Evolutionary conservation across 2,113 vertebrate genomes (phyloP), one percentile per base, ranked within the genome.

Genomic region (Lepus timidus): DNA sequence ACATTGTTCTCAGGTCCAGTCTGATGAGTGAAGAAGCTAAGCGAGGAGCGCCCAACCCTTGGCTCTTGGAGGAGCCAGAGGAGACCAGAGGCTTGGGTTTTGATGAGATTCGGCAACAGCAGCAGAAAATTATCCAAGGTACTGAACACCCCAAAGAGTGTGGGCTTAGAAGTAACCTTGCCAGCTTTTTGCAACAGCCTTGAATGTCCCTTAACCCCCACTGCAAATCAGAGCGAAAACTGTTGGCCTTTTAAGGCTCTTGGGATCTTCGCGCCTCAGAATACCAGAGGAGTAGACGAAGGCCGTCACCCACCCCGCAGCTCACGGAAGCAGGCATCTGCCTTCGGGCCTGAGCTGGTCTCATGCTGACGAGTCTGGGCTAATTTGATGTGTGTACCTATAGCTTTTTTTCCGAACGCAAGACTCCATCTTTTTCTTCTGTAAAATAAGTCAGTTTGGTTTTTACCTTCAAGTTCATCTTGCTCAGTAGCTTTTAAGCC

Each of bases 81-180:
- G 99, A 99, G 97, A 99, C 99, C 80, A 97, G 97, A 96, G 99
- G 99, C 22, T 97, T 99, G 19, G 98, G 97, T 86, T 99, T 99
- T 89, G 98, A 98, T 3, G 99, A 99, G 78, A 99, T 99, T 96
- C 99, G 98, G 96, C 98, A 99, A 92, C 99, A 99, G 96, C 99
- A 99, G 96, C 98, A 99, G 65, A 98, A 96, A 93, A 99, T 99
- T 95, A 99, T 99, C 62, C 98, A 99, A 98, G 99, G 99, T 99
- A 98, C 85, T 5, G 3, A 85, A 79, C 17, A 71, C 51, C 7
- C n/a, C 1, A 12, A 31, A 55, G 51, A 68, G 27, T 10, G 7
- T 36, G 73, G 85, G 58, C n/a, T 84, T 51, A 61, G 75, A 81
- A 61, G 75, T 81, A n/a, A 36, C 39, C 51, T 70, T 33, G 85